Evolutionary conservation across 2,888 invertebrate species (phyloP), one percentile per base, ranked within the genome.

Genomic region (Lasius fuliginosus): DNA sequence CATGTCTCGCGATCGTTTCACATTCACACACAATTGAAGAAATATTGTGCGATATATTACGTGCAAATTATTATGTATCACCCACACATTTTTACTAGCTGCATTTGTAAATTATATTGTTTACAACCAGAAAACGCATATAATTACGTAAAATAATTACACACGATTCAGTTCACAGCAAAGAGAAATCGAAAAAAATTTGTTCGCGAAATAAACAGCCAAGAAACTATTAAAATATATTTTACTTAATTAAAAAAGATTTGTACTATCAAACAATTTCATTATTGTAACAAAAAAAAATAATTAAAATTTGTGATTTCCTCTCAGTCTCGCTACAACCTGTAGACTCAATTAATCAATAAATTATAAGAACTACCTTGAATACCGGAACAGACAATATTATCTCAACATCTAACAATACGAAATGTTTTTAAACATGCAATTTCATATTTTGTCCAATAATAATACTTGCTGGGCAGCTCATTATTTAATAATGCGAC

Each of bases 1-100:
- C 3, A 5, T 69, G 12, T 53, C 12, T 53, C 33, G 12, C 4
- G 2, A 71, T 3, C 23, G 15, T 56, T 56, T 12, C 1, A 71
- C 23, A 71, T 71, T 71, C 56, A 23, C 23, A 53, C 8, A 15
- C 15, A 36, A 33, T 71, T 71, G 9, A 36, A 53, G 3, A 71
- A 36, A 71, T 71, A 56, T 56, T 71, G 8, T 36, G 3, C n/a
- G 11, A 49, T 12, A 33, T n/a, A 23, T 23, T 23, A 33, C 4
- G 4, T 9, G 15, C n/a, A 53, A 6, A 2, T 69, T 33, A 53
- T 33, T 33, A 71, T 3, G 3, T 69, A 49, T 49, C 30, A 68
- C 5, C 18, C 8, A 46, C 30, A 40, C 23, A 3, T 69, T 53
- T 23, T 30, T 46, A 68, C 15, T 30, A 49, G 3, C 18, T 46